These are phyloP conservation scores for Drosophila robusta DNA, from an alignment of 2,888 invertebrate genomes.

Conservation along the genomic window DNA sequence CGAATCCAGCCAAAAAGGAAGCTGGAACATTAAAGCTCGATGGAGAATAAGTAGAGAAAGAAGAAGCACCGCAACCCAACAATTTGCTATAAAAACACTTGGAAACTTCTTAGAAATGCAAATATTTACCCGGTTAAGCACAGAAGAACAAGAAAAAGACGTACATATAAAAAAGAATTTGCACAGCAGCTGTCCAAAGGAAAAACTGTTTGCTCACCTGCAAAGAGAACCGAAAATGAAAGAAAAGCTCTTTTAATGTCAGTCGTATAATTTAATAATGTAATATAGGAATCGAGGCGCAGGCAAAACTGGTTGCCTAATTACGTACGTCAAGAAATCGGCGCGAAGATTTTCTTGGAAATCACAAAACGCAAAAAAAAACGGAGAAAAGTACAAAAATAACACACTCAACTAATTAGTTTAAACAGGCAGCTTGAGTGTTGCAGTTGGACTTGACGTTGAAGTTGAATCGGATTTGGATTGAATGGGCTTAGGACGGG, in stretches of 20 bases:
- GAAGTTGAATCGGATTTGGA: slow-evolving; percentile 3
- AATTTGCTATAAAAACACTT: slow-evolving; percentile 50
- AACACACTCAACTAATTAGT: slow-evolving; percentile 70
- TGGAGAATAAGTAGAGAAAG: background rate
- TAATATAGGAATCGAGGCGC: slow-evolving; percentile 16
- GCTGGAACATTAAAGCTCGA: slow-evolving; percentile 22
- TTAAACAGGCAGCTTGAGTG: slow-evolving; percentile 39
- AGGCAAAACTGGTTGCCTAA: slow-evolving; percentile 47
- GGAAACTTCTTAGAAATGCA: slow-evolving; percentile 36
- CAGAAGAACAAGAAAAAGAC: background rate
- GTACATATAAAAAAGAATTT: background rate
- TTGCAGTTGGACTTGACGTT: slow-evolving; percentile 15
- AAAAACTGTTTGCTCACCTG: slow-evolving; percentile 65
- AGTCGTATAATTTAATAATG: slow-evolving; percentile 52
- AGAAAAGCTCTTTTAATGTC: slow-evolving; percentile 25
- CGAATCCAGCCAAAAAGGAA: slow-evolving; percentile 6
- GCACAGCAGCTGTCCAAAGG: slow-evolving; percentile 30
- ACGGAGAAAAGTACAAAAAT: slow-evolving; percentile 18
- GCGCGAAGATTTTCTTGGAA: slow-evolving; percentile 51
- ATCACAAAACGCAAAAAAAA: slow-evolving; percentile 5
- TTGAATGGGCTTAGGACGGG: background rate
- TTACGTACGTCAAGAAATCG: slow-evolving; percentile 40
- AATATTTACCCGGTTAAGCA: slow-evolving; percentile 54
- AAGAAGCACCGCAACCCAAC: slow-evolving; percentile 5
- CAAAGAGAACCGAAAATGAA: slow-evolving; percentile 40